Evolutionary conservation across 1,140 invertebrate species (phyloP).

Genomic region (Aethina tumida): DNA sequence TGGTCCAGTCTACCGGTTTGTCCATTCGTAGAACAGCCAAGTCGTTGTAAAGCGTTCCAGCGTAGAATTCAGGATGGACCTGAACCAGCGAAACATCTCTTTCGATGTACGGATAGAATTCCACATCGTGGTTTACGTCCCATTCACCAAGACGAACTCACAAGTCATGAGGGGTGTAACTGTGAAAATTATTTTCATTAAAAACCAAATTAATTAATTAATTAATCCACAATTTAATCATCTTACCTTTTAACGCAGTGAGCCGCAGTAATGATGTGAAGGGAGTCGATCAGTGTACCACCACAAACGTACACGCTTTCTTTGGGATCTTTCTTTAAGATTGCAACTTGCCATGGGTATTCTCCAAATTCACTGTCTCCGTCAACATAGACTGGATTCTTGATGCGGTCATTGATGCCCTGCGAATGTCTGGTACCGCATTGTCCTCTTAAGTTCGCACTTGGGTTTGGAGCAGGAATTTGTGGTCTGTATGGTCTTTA

Average conservation of each 20-base stretch:
- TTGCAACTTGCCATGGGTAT: constrained; percentile 87
- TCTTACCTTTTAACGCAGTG: constrained; percentile 84
- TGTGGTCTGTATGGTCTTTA: constrained; percentile 45
- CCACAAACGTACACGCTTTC: constrained; percentile 86
- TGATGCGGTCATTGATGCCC: constrained; percentile 82
- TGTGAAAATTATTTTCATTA: no score
- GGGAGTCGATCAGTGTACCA: constrained; percentile 72
- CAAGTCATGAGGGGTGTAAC: constrained; percentile 67
- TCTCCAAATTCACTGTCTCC: constrained; percentile 89
- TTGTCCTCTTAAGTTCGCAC: no score
- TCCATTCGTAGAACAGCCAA: constrained; percentile 74
- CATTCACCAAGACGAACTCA: constrained; percentile 84
- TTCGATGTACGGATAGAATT: constrained; percentile 89
- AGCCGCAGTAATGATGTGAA: constrained; percentile 78
- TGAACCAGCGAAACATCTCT: constrained; percentile 67
- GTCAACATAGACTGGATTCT: constrained; percentile 75
- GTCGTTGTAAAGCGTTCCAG: constrained; percentile 84
- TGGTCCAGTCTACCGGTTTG: constrained; percentile 67
- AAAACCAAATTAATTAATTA: no score
- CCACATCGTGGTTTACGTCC: constrained; percentile 91
- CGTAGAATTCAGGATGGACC: constrained; percentile 85
- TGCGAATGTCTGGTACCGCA: constrained; percentile 76
- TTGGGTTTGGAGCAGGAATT: constrained; percentile 39
- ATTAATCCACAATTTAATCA: not conserved
- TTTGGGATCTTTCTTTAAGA: constrained; percentile 80